Conservation (phyloP, 2,888 invertebrate genomes). For the Tribolium freemani region DNA sequence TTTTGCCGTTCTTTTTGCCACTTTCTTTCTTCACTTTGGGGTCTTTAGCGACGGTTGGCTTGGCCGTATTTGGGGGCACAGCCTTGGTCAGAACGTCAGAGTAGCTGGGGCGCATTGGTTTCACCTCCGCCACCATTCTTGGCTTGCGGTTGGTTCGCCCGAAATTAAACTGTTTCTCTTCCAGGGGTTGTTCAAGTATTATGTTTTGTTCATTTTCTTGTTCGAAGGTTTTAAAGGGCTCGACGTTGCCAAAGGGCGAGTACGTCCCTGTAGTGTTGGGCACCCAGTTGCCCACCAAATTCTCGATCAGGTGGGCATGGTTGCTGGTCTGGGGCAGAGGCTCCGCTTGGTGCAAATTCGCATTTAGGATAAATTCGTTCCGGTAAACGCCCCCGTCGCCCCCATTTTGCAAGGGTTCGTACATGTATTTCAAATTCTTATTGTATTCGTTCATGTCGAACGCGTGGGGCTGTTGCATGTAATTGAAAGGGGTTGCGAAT, state of each 20-base stretch:
- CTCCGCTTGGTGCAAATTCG: conserved; percentile 32
- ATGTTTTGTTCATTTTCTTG: conserved; percentile 54
- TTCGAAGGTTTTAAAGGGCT: conserved; percentile 68
- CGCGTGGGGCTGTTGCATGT: conserved; percentile 51
- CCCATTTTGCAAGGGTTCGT: conserved; percentile 55
- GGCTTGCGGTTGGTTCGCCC: conserved; percentile 71
- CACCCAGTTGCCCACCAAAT: conserved; percentile 80
- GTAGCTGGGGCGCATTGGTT: conserved; percentile 89
- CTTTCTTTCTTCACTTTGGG: conserved; percentile 65
- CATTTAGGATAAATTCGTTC: conserved; percentile 35
- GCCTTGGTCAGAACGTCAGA: conserved; percentile 85
- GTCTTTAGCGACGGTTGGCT: conserved; percentile 64
- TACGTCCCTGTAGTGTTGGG: conserved; percentile 82
- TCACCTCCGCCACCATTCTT: conserved; percentile 86
- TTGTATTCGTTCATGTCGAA: conserved; percentile 36
- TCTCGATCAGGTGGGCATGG: conserved; percentile 73
- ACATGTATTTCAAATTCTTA: conserved; percentile 53
- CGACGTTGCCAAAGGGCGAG: conserved; percentile 79
- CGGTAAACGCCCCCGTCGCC: conserved; percentile 53
- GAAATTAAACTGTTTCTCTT: conserved; percentile 68
- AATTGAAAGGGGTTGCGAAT: conserved; percentile 48
- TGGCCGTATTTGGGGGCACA: conserved; percentile 66
- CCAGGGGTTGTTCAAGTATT: conserved; percentile 47
- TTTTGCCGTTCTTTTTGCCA: conserved; percentile 66
- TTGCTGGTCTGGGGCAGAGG: conserved; percentile 45